Percentiles rank a stretch among this genome's conserved stretches.
Conservation (phyloP, 2,888 invertebrate genomes). For the Drosophila leonis region DNA sequence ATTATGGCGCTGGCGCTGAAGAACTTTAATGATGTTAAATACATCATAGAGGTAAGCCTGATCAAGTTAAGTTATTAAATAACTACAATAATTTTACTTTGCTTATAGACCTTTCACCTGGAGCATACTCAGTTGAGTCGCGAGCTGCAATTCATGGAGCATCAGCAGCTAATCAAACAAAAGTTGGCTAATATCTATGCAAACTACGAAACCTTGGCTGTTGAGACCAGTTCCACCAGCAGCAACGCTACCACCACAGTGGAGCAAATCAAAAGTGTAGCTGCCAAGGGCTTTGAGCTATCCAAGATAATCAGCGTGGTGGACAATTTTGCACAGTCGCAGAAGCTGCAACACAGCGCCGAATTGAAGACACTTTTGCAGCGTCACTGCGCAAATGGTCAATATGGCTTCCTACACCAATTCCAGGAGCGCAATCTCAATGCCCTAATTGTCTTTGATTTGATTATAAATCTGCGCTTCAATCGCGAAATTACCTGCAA, state of each 20-base stretch:
- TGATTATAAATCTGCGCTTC: conserved; percentile 82
- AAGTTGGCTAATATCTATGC: conserved; percentile 82
- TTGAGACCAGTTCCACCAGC: conserved; percentile 20
- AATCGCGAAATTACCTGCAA: conserved; percentile 83
- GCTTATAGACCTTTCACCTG: conserved; percentile 89
- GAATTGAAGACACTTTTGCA: conserved; percentile 75
- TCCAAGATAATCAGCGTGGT: conserved; percentile 88
- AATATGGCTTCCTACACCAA: conserved; percentile 80
- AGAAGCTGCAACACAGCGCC: conserved; percentile 73
- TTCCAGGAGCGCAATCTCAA: conserved; percentile 80
- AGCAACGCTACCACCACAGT: conserved; percentile 71
- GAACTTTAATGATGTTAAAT: conserved; percentile 90
- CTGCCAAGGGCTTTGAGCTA: conserved; percentile 87
- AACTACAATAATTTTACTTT: conserved; percentile 43
- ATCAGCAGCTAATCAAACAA: conserved; percentile 86
- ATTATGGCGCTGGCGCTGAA: conserved; percentile 91
- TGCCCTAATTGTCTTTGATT: conserved; percentile 82
- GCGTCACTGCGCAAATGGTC: conserved; percentile 72
- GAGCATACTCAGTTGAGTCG: conserved; percentile 88
- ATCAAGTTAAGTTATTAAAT: not conserved
- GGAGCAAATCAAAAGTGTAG: conserved; percentile 86
- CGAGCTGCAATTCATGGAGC: conserved; percentile 90
- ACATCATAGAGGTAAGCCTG: conserved; percentile 91
- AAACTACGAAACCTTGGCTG: conserved; percentile 78
- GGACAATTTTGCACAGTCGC: conserved; percentile 86